phyloP scores from a whole-genome alignment of 2,888 invertebrate species.

The Oxycera nigricornis region DNA sequence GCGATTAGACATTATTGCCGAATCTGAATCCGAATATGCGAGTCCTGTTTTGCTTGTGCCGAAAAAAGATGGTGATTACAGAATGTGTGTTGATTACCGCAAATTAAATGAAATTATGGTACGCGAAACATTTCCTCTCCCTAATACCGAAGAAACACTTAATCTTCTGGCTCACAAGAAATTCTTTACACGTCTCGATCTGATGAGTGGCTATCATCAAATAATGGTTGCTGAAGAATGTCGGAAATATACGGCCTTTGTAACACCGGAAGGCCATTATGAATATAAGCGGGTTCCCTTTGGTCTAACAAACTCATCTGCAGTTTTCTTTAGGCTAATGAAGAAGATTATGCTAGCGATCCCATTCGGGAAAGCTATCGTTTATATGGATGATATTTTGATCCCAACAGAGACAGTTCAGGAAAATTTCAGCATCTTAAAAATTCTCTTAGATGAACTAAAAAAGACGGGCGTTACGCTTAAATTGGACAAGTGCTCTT shows the following conservation, averaged over 20 bases:
- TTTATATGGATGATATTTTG: slow-evolving; percentile 38
- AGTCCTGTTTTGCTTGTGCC: neutral
- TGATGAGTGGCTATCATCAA: slow-evolving; percentile 40
- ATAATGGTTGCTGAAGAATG: slow-evolving; percentile 10
- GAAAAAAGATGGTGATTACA: neutral
- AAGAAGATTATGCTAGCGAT: slow-evolving; percentile 8
- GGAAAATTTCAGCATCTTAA: neutral
- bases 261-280: slow-evolving; percentile 52
- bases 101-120: neutral
- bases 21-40: neutral
- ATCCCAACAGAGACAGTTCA: slow-evolving; percentile 30
- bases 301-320: slow-evolving; percentile 50
- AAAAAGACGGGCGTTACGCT: slow-evolving; percentile 51
- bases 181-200: neutral
- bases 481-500: slow-evolving; percentile 51
- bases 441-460: neutral
- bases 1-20: neutral
- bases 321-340: slow-evolving; percentile 46
- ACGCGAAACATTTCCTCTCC: neutral
- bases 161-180: neutral
- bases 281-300: slow-evolving; percentile 52
- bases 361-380: neutral
- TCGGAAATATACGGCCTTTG: slow-evolving; percentile 49
- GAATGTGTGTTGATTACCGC: neutral
- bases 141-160: neutral